Evolutionary conservation across 2,113 vertebrate genomes (phyloP).

Genomic region (Nothoprocta perdicaria): DNA sequence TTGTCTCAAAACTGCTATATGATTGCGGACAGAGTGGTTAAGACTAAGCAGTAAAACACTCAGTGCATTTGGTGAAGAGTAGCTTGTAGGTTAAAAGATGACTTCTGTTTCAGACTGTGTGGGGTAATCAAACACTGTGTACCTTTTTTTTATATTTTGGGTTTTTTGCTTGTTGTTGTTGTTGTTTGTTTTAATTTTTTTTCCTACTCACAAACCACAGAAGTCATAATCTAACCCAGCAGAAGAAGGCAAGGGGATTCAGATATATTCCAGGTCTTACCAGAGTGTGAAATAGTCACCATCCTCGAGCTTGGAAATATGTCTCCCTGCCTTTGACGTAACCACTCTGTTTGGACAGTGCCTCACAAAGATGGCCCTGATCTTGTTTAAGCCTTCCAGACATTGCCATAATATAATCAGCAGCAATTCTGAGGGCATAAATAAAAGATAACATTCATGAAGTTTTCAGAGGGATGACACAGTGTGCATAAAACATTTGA

Average conservation of each 20-base stretch:
- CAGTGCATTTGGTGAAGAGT: neutral
- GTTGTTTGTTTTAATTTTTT: too few species aligned
- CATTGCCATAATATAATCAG: conserved; percentile 57
- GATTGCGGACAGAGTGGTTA: conserved; percentile 44
- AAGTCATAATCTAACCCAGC: neutral
- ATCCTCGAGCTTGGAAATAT: neutral
- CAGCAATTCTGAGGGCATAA: conserved; percentile 56
- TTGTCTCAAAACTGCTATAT: neutral
- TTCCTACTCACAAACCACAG: neutral
- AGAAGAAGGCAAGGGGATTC: neutral
- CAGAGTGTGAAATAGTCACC: neutral
- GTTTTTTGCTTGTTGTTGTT: too few species aligned
- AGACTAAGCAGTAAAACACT: conserved; percentile 18
- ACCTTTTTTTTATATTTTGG: neutral
- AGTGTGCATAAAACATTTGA: conserved; percentile 55
- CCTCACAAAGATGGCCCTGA: conserved; percentile 24
- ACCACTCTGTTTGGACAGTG: neutral
- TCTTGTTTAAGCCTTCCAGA: conserved; percentile 51
- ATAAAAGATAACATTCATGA: conserved; percentile 67
- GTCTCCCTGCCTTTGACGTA: neutral
- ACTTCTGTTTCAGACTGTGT: conserved; percentile 3
- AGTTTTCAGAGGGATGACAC: conserved; percentile 55
- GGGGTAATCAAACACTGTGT: neutral
- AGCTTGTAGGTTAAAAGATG: neutral
- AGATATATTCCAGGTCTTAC: neutral